A percentile compares a stretch with the other conserved stretches of the same genome.
phyloP scores from a whole-genome alignment of 1,140 invertebrate genomes.

The Drosophila teissieri region DNA sequence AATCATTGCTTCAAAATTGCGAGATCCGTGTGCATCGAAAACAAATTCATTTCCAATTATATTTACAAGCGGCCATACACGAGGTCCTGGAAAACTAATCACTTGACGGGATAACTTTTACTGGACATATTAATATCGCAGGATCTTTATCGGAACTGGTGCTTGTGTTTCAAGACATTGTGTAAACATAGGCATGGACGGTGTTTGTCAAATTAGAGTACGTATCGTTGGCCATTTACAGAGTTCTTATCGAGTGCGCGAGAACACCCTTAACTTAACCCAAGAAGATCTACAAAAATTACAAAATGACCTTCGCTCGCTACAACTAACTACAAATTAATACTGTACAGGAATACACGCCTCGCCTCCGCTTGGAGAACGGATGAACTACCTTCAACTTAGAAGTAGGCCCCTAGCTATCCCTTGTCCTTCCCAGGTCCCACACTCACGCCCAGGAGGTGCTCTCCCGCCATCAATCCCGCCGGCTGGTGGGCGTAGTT shows the following conservation, averaged over 20 bases:
- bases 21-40: conserved; percentile 70
- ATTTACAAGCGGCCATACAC: conserved; percentile 34
- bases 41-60: conserved; percentile 49
- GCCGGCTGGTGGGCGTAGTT: conserved; percentile 97
- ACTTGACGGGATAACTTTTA: not conserved
- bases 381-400: conserved; percentile 45
- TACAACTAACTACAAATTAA: conserved; percentile 80
- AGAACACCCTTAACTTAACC: conserved; percentile 24
- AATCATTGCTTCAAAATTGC: conserved; percentile 57
- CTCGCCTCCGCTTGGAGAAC: conserved; percentile 32
- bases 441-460: conserved; percentile 83
- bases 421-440: conserved; percentile 84
- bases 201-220: conserved; percentile 63
- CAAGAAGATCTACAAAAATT: conserved; percentile 23
- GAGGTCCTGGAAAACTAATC: conserved; percentile 29
- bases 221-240: conserved; percentile 64
- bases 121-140: conserved; percentile 6
- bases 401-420: conserved; percentile 84
- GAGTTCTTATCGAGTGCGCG: conserved; percentile 9
- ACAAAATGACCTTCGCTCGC: conserved; percentile 17
- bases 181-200: conserved; percentile 63
- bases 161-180: conserved; percentile 15
- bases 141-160: not conserved
- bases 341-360: conserved; percentile 75
- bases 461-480: conserved; percentile 82